phyloP scores from a whole-genome alignment of 2,888 invertebrate genomes.

The Phengaris alcon region DNA sequence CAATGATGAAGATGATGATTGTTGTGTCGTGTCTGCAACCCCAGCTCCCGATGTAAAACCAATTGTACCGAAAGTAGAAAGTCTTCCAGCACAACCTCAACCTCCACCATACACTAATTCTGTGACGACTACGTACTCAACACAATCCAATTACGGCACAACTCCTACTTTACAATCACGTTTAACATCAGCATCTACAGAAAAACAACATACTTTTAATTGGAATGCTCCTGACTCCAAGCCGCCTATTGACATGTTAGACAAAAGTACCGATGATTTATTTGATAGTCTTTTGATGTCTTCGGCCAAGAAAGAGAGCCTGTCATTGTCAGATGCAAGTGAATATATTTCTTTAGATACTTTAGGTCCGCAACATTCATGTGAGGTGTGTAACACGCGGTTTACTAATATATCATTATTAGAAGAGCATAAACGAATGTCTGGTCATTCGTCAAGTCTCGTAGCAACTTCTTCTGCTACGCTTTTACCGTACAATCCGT shows the following conservation, averaged over 20 bases:
- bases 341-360: constrained; percentile 83
- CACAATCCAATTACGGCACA: constrained; percentile 42
- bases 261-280: constrained; percentile 72
- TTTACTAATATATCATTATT: constrained; percentile 76
- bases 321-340: constrained; percentile 65
- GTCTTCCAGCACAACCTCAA: constrained; percentile 51
- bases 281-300: constrained; percentile 69
- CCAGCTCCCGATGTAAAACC: constrained; percentile 70
- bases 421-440: constrained; percentile 75
- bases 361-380: constrained; percentile 79
- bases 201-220: constrained; percentile 71
- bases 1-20: constrained; percentile 73
- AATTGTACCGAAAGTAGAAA: constrained; percentile 63
- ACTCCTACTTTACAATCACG: constrained; percentile 44
- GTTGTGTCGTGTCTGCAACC: constrained; percentile 71
- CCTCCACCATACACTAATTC: constrained; percentile 44
- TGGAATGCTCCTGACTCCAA: constrained; percentile 74
- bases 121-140: constrained; percentile 46
- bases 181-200: constrained; percentile 52
- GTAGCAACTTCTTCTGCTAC: constrained; percentile 54
- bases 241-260: constrained; percentile 64
- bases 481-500: constrained; percentile 61
- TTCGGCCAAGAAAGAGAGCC: constrained; percentile 61
- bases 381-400: constrained; percentile 81
- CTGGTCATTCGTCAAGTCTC: constrained; percentile 76